Base-by-base conservation (phyloP, 2,888 invertebrate species). In the Phengaris arion region DNA sequence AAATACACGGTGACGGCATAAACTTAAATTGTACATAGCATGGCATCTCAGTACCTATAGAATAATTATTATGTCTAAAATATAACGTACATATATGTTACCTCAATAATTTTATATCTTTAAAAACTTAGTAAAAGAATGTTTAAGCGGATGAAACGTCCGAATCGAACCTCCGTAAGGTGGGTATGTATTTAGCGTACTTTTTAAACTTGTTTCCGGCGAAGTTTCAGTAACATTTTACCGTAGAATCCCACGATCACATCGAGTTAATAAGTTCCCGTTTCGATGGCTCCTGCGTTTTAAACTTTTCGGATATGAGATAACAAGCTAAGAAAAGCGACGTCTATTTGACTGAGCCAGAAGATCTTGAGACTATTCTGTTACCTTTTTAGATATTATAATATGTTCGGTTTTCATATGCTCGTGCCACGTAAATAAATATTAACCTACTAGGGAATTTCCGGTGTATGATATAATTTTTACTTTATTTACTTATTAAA, bases 231-330 rank as follows among this genome's bases (percentile, higher is more conserved):
- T 91, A 91, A 93, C 93, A 92, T 93, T 93, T 93, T 91, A 92
- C 89, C 86, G 89, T 86, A 80, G 86, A 90, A 88, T 91, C 90
- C 89, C 85, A 85, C 89, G 91, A 92, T 93, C 93, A 87, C 93
- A 91, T 93, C 92, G 89, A 93, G 93, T 93, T 93, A 93, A 93
- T 93, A 93, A 93, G 93, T 93, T 93, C 88, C 88, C 87, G 90
- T 89, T 92, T 87, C 89, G 91, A 93, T 93, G 88, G 93, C 91
- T 90, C 85, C 87, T 89, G 87, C 91, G 89, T 93, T 93, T 92
- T 92, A 91, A 93, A 93, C 92, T 93, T 93, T 93, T 93, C 88
- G 93, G 93, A 92, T 92, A 91, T 90, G 89, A 93, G 93, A 93
- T 93, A 93, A 92, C 92, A 92, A 92, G 91, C 89, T 90, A 88